Evolutionary conservation across 2,888 invertebrate species (phyloP), one percentile per base, ranked within the genome.

Genomic region (Pseudanteris insignis): DNA sequence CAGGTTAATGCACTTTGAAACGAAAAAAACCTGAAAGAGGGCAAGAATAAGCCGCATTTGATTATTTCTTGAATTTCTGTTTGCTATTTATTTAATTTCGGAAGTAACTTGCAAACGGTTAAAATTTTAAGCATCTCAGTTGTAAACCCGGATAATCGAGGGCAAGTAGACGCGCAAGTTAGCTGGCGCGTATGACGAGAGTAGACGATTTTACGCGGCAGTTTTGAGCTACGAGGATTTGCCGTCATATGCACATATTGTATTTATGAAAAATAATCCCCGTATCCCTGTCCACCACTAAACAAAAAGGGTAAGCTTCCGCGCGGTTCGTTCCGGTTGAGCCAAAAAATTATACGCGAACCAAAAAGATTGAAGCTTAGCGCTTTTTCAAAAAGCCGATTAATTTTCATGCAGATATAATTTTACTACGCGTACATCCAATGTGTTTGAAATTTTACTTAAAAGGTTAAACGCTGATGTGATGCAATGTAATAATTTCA

Each of bases 211-310:
- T 63, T 53, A 58, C 43, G 47, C 21, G 21, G 53, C 43, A 57
- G 50, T 63, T 43, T 47, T 41, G 46, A 32, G 32, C 30, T 50
- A 44, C 40, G 34, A 26, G 25, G 38, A 44, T 55, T 18, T 41
- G 34, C 25, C 37, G 37, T 8, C 65, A 37, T 60, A 62, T 55
- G 65, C 67, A 67, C 51, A 34, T 46, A 70, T 69, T 71, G 73
- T 72, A 73, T 74, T 74, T 74, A 74, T 74, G 73, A 74, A 75
- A 73, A 75, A 72, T 75, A 75, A 75, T 74, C 73, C 73, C 58
- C 48, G 67, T 71, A 71, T 73, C n/a, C n/a, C n/a, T n/a, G n/a
- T n/a, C n/a, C n/a, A n/a, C n/a, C n/a, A n/a, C n/a, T n/a, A n/a
- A n/a, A n/a, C 10, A 24, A 51, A 53, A 53, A 29, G 53, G 47